These are phyloP conservation scores for Scaeva pyrastri DNA, from an alignment of 2,888 invertebrate genomes.

Conservation along the genomic window DNA sequence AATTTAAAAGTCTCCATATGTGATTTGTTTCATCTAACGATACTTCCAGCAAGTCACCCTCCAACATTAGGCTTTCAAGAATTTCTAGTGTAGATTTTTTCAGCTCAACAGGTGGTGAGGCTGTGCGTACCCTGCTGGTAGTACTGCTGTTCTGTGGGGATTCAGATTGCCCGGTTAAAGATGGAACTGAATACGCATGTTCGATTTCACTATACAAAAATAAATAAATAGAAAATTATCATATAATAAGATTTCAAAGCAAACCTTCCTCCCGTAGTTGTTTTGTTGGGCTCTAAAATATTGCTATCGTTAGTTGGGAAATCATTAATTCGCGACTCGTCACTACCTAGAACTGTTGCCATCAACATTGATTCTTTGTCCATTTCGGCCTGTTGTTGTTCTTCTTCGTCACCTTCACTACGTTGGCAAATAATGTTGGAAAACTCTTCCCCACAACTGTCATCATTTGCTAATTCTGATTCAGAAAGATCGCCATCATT, in stretches of 20 bases:
- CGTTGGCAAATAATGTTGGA: constrained; percentile 4
- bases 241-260: neutral
- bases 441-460: constrained; percentile 55
- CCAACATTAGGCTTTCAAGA: constrained; percentile 94
- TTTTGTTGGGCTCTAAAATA: constrained; percentile 7
- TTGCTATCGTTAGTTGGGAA: neutral
- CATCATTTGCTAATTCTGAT: constrained; percentile 56
- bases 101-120: constrained; percentile 79
- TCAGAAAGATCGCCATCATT: constrained; percentile 58
- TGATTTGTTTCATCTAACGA: constrained; percentile 93
- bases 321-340: constrained; percentile 16
- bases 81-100: constrained; percentile 82
- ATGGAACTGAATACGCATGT: constrained; percentile 75
- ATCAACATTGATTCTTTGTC: constrained; percentile 4
- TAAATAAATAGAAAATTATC: constrained; percentile 2
- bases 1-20: constrained; percentile 90
- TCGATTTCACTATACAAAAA: constrained; percentile 67
- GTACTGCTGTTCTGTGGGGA: neutral
- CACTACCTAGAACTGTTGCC: constrained; percentile 4
- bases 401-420: constrained; percentile 21
- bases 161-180: constrained; percentile 25
- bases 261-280: constrained; percentile 6
- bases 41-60: constrained; percentile 95
- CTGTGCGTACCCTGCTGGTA: neutral
- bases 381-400: neutral